Conservation (phyloP, 1,140 invertebrate genomes). For the Drosophila gunungcola region DNA sequence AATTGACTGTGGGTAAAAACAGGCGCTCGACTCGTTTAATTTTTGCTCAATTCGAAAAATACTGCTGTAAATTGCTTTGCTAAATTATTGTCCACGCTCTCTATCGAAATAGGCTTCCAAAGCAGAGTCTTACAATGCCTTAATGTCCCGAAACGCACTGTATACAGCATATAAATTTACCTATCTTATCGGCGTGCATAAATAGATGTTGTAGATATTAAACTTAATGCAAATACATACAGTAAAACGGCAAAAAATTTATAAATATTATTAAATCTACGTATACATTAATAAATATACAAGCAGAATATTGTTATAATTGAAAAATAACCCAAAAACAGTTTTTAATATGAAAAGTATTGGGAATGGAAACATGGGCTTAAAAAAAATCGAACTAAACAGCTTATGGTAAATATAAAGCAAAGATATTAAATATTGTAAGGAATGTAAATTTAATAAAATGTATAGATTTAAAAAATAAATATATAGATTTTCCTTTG, state of each 20-base stretch:
- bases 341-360: not conserved
- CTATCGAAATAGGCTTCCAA: slow-evolving; percentile 1
- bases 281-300: slow-evolving; percentile 58
- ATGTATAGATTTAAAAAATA: too few relatives aligned
- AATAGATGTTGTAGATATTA: slow-evolving; percentile 68
- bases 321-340: not conserved
- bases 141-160: slow-evolving; percentile 17
- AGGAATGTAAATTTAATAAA: too few relatives aligned
- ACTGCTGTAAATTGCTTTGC: not conserved
- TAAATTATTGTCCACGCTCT: not conserved
- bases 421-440: too few relatives aligned
- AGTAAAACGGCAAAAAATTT: slow-evolving; percentile 50
- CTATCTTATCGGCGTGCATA: not conserved
- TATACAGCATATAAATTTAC: not conserved
- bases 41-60: not conserved
- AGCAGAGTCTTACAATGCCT: not conserved
- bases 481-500: too few relatives aligned
- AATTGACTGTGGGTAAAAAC: not conserved
- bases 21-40: not conserved
- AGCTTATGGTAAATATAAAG: too few relatives aligned
- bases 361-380: not conserved
- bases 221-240: slow-evolving; percentile 55
- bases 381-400: not conserved
- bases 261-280: slow-evolving; percentile 47
- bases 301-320: slow-evolving; percentile 32